Conservation (phyloP, 2,797 vertebrate genomes). For the Bucorvus abyssinicus region DNA sequence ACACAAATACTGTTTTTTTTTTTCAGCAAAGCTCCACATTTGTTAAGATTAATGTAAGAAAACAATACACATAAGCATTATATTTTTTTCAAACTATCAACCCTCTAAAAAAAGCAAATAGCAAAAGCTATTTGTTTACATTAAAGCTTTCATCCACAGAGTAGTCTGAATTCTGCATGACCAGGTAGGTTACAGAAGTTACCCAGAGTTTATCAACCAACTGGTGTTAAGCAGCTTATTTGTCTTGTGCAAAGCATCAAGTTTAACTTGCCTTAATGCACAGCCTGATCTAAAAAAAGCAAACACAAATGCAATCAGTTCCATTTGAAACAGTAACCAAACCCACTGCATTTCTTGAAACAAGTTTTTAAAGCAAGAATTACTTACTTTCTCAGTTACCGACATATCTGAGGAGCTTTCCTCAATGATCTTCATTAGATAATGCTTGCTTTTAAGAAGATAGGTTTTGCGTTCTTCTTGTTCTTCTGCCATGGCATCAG, state of each 20-base stretch:
- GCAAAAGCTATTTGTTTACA: neutral
- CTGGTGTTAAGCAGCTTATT: neutral
- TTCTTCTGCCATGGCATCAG: slow-evolving; percentile 84
- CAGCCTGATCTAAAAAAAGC: neutral
- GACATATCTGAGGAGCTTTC: slow-evolving; percentile 80
- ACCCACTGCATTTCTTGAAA: neutral
- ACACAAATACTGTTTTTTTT: neutral
- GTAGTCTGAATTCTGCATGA: neutral
- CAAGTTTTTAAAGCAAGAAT: neutral
- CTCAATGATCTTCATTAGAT: slow-evolving; percentile 86
- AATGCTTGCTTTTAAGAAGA: slow-evolving; percentile 85
- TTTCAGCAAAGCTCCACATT: neutral
- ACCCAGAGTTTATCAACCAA: neutral
- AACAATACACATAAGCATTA: neutral
- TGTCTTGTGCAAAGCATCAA: neutral
- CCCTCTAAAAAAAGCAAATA: neutral
- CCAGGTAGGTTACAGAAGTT: neutral
- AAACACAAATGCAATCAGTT: neutral
- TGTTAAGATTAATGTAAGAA: neutral
- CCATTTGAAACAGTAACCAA: neutral
- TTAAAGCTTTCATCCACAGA: neutral
- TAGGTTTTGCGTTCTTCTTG: slow-evolving; percentile 84
- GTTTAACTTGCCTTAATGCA: neutral
- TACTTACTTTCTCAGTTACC: slow-evolving; percentile 83
- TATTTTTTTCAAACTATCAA: neutral